These are phyloP conservation scores for Clanis bilineata DNA, from an alignment of 2,888 invertebrate genomes.

Conservation along the genomic window DNA sequence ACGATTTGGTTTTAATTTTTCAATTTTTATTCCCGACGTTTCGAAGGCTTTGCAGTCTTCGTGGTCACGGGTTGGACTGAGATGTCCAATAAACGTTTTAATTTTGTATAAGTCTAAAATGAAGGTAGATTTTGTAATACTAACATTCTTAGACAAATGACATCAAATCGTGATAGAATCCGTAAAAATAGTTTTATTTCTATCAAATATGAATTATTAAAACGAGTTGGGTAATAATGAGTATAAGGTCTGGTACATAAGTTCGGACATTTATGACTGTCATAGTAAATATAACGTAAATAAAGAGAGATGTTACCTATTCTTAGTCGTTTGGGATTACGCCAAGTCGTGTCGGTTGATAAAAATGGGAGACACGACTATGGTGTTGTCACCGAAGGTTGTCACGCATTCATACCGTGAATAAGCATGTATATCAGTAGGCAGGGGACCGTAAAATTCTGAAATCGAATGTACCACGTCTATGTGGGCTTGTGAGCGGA, in stretches of 20 bases:
- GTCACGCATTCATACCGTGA: slow-evolving; percentile 53
- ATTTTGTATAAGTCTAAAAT: too few species aligned
- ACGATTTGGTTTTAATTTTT: too few species aligned
- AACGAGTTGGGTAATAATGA: background rate
- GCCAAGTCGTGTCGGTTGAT: slow-evolving; percentile 65
- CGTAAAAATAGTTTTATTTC: too few species aligned
- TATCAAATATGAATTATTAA: background rate
- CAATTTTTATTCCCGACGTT: too few species aligned
- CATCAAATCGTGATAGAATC: too few species aligned
- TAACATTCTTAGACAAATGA: too few species aligned
- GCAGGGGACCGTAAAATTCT: slow-evolving; percentile 52
- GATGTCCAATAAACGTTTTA: too few species aligned
- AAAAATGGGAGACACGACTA: slow-evolving; percentile 47
- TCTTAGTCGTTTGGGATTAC: slow-evolving; percentile 65
- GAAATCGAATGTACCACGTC: slow-evolving; percentile 34
- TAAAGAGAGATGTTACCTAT: slow-evolving; percentile 68
- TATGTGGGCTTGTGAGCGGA: background rate
- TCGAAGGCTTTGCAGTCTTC: too few species aligned
- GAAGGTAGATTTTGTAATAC: too few species aligned
- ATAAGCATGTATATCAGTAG: slow-evolving; percentile 43
- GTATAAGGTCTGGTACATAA: background rate
- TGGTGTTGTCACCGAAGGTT: too few species aligned
- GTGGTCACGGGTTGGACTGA: too few species aligned
- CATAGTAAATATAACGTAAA: slow-evolving; percentile 62
- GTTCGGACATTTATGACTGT: slow-evolving; percentile 49